Base-by-base conservation (phyloP, 2,797 vertebrate genomes). In the Austrolebias charrua region DNA sequence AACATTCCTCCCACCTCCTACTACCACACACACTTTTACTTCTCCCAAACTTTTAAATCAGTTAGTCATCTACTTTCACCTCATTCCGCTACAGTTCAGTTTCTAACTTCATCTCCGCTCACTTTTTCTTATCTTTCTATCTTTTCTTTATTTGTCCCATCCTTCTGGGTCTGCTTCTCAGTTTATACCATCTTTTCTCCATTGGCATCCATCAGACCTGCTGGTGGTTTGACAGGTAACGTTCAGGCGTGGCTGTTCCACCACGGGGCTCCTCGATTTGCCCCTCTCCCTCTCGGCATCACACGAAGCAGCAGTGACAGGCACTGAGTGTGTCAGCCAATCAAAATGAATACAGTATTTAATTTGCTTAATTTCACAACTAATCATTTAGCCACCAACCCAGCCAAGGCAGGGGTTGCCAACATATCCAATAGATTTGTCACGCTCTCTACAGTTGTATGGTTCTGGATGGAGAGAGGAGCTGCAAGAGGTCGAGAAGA, bases 351-450 rank as follows among this genome's bases (percentile, higher is more conserved):
- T 79, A 86, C n/a, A n/a, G n/a, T n/a, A n/a, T 87, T 87, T 91
- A 65, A 93, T 94, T 92, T 81, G 84, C 92, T 89, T 89, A 78
- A 93, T 93, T 91, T 92, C 90, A 81, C 84, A 87, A 83, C 80
- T 83, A 89, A 88, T 86, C 85, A 76, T 76, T 82, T 75, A 76
- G 79, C 75, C 82, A 72, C 80, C 65, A 56, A 51, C 52, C 35
- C 66, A 78, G 80, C 58, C 43, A 50, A 66, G 66, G 40, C 74
- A 60, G 40, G 11, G 62, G 45, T 58, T 87, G 81, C 83, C 73
- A 71, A 84, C 54, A 73, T 83, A 88, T 91, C 91, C 81, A 75
- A 78, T 83, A 72, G 40, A 90, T 91, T 81, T 91, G 83, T 80
- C 4, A 55, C 48, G 71, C 71, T 73, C 48, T 59, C 73, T 66